Base-by-base conservation (phyloP, 2,888 invertebrate genomes). In the Odontocolon sp. region DNA sequence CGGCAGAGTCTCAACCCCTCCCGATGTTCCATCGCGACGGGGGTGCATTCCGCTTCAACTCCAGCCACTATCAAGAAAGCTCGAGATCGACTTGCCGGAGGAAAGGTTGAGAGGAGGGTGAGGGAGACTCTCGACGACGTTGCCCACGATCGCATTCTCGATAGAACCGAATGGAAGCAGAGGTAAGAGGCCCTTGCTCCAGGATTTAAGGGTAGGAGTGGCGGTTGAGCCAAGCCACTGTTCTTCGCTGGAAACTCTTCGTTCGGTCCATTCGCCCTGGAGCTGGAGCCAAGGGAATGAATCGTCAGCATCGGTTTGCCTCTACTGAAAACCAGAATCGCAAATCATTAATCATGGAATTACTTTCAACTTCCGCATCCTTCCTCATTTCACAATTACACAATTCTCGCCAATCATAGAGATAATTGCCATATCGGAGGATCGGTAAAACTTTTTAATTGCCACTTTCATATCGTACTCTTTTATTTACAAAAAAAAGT, bases 11-110 rank as follows among this genome's bases (percentile, higher is more conserved):
- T 11, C 31, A 33, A 21, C 47, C 16, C 68, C n/a, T 18, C 16
- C 18, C 38, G 21, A 67, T 50, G 54, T 71, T 67, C 52, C 76
- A 70, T 70, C 59, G 66, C 59, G 40, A 40, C 56, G 26, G 31
- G n/a, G 9, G 21, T 38, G 56, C 40, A 38, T 52, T 59, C 31
- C 33, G 33, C 71, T 63, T 26, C 40, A 33, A 42, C 31, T 36
- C 42, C 31, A 14, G 8, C 18, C 45, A 14, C n/a, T n/a, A n/a
- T n/a, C 2, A 23, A 6, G 28, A 42, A 18, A 52, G 8, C 14
- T n/a, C 50, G 50, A 59, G 68, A 59, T 69, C 50, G 59, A 69
- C 50, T 63, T 16, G 21, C 21, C 14, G 3, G 28, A 26, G n/a
- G 47, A 47, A 26, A 26, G 38, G 9, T 28, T 11, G 45, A 31